Conservation (phyloP, 2,113 vertebrate genomes). For the Solea solea region DNA sequence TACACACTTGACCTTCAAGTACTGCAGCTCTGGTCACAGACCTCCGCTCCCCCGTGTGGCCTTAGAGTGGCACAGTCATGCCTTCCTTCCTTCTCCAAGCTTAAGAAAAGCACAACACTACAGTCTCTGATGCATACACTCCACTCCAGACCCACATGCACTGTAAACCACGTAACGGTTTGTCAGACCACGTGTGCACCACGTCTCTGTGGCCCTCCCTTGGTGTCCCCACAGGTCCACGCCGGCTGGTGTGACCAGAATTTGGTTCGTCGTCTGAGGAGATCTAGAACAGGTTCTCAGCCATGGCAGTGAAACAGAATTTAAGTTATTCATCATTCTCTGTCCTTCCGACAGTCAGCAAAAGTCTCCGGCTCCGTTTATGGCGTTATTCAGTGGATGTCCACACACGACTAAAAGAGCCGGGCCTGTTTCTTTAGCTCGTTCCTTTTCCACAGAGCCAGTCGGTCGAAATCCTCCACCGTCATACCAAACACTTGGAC, state of each 20-base stretch:
- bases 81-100: slow-evolving; percentile 18
- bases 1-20: slow-evolving; percentile 10
- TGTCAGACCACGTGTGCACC: slow-evolving; percentile 42
- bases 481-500: slow-evolving; percentile 97
- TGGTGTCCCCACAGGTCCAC: slow-evolving; percentile 29
- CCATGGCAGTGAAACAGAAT: slow-evolving; percentile 75
- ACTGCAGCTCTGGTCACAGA: slow-evolving; percentile 53
- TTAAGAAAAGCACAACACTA: slow-evolving; percentile 52
- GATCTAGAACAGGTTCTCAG: slow-evolving; percentile 70
- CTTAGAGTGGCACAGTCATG: slow-evolving; percentile 3
- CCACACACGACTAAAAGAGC: slow-evolving; percentile 86
- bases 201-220: slow-evolving; percentile 31
- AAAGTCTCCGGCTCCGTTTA: slow-evolving; percentile 19
- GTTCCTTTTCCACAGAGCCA: slow-evolving; percentile 98
- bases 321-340: slow-evolving; percentile 18
- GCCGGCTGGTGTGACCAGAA: slow-evolving; percentile 42
- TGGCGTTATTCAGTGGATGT: slow-evolving; percentile 25
- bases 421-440: slow-evolving; percentile 98
- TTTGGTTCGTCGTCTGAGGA: slow-evolving; percentile 63
- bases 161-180: slow-evolving; percentile 29
- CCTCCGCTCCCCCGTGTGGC: slow-evolving; percentile 8
- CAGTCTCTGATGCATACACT: slow-evolving; percentile 69
- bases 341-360: neutral
- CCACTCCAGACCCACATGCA: slow-evolving; percentile 41
- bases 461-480: slow-evolving; percentile 94